Base-by-base conservation (phyloP, 2,888 invertebrate species). In the Hyposoter didymator region DNA sequence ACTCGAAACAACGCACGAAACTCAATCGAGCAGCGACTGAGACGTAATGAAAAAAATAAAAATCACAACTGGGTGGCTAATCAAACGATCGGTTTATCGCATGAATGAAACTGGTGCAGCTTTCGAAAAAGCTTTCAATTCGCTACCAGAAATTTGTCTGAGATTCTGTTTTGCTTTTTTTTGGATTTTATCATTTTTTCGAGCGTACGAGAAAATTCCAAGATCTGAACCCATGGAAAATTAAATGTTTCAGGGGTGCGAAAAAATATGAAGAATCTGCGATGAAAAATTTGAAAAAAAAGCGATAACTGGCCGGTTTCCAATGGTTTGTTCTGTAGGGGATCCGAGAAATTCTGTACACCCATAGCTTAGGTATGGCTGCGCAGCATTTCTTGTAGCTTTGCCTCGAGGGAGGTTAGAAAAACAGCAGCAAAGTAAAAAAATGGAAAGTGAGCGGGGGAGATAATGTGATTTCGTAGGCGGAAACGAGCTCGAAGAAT, bases 401-500 rank as follows among this genome's bases (percentile, higher is more conserved):
- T 45, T 62, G 28, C 22, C 43, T 59, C 22, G 4, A 5, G 28
- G 55, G 22, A 12, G 55, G 19, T 22, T 19, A 39, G 55, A 10
- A 55, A 55, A 55, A 62, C 14, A 35, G 32, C 62, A 59, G 14
- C 62, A 59, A 5, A 6, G 6, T 14, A 14, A 62, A 32, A 22
- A 62, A 52, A 19, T 8, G 7, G 32, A 62, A 32, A 12, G 28
- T 32, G 39, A 1, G 43, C 4, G 39, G 17, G n/a, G 32, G 32
- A 32, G 62, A 19, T 82, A 82, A 85, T 82, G 69, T 78, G 74
- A 85, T 82, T 79, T 75, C 43, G 74, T 79, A 84, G 74, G 74
- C 84, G 81, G 78, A 82, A 84, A 78, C 45, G 79, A 81, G 78
- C 70, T 84, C 84, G 55, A 82, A 86, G 86, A 87, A 88, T 87